Conservation (phyloP, 2,888 invertebrate genomes). For the Timema podura region DNA sequence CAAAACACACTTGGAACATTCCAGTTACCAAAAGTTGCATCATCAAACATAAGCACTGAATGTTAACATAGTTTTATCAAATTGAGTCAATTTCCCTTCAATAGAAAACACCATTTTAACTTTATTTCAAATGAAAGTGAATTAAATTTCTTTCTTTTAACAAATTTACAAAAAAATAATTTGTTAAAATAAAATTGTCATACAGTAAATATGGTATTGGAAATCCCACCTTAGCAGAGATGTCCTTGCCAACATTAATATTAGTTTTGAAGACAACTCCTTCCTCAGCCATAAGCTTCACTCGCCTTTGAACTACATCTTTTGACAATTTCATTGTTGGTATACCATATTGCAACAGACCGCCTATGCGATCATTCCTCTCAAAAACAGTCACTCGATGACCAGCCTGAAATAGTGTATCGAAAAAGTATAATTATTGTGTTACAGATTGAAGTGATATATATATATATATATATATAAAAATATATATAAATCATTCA, state of each 20-base stretch:
- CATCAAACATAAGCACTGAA: too few relatives aligned
- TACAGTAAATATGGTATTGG: slow-evolving; percentile 43
- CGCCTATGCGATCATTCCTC: slow-evolving; percentile 92
- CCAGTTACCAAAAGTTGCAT: too few relatives aligned
- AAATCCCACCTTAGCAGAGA: slow-evolving; percentile 63
- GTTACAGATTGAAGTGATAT: neutral
- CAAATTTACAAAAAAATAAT: too few relatives aligned
- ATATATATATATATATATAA: neutral
- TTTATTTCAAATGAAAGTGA: too few relatives aligned
- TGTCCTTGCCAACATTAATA: slow-evolving; percentile 86
- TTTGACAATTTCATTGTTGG: slow-evolving; percentile 99
- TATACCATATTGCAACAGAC: slow-evolving; percentile 95
- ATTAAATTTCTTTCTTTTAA: too few relatives aligned
- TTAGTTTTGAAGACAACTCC: slow-evolving; percentile 88
- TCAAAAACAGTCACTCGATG: slow-evolving; percentile 96
- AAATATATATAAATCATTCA: neutral
- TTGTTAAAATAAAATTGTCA: too few relatives aligned
- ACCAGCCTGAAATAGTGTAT: slow-evolving; percentile 60
- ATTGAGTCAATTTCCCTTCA: too few relatives aligned
- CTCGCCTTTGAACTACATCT: slow-evolving; percentile 83
- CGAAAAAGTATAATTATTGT: too few relatives aligned
- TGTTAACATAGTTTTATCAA: too few relatives aligned
- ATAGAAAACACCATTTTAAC: too few relatives aligned
- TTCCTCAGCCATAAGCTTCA: slow-evolving; percentile 81
- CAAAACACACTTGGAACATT: too few relatives aligned